Conservation (phyloP, 2,113 vertebrate genomes). For the Piaya cayana region DNA sequence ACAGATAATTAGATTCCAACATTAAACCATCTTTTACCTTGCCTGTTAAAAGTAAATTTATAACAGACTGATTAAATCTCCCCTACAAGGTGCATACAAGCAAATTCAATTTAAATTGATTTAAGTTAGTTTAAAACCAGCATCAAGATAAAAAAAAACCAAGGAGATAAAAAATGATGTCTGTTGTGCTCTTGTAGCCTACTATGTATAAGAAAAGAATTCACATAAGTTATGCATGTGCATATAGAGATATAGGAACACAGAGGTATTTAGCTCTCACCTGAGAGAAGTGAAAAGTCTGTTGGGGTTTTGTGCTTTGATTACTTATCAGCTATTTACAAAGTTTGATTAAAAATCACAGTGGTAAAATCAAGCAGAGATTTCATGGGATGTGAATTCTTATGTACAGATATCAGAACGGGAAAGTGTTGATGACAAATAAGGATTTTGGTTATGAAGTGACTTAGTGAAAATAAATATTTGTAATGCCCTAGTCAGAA, state of each 20-base stretch:
- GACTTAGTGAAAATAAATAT: background rate
- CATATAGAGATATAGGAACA: background rate
- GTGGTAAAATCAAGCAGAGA: background rate
- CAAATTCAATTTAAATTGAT: slow-evolving; percentile 51
- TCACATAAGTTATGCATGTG: background rate
- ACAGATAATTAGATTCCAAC: slow-evolving; percentile 47
- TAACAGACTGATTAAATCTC: slow-evolving; percentile 47
- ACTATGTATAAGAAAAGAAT: background rate
- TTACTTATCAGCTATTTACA: background rate
- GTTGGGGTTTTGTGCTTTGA: background rate
- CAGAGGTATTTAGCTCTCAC: background rate
- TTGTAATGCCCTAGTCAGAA: background rate
- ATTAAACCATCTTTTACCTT: slow-evolving; percentile 54
- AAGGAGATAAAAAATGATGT: background rate
- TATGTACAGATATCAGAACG: background rate
- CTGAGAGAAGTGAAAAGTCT: background rate
- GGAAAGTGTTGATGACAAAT: background rate
- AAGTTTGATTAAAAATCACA: background rate
- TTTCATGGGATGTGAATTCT: background rate
- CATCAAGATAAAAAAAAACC: background rate
- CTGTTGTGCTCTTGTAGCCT: background rate
- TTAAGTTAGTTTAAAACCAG: slow-evolving; percentile 20
- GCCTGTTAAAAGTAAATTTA: slow-evolving; percentile 54
- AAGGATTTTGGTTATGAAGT: background rate
- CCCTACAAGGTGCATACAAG: background rate